Evolutionary conservation across 2,113 vertebrate genomes (phyloP).

Genomic region (Telmatochromis sp.): DNA sequence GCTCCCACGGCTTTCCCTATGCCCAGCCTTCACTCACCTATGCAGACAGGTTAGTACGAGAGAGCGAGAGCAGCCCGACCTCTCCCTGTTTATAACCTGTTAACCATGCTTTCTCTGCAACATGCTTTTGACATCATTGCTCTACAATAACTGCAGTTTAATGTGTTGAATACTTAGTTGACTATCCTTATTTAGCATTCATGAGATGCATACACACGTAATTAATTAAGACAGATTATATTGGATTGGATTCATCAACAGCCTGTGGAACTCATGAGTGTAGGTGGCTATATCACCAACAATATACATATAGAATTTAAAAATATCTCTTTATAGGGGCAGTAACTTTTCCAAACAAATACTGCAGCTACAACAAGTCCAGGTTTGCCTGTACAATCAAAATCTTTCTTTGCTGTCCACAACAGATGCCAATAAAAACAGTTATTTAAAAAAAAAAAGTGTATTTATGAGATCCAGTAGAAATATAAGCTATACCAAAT

Average conservation of each 20-base stretch:
- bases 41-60: conserved; percentile 68
- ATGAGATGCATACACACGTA: not conserved
- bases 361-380: not conserved
- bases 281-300: not conserved
- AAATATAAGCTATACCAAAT: not conserved
- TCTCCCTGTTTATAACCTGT: not conserved
- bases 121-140: not conserved
- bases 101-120: not conserved
- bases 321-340: not conserved
- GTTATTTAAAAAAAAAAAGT: accelerated
- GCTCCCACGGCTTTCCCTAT: conserved; percentile 44
- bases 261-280: not conserved
- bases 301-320: not conserved
- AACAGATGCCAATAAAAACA: not conserved
- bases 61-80: not conserved
- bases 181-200: not conserved
- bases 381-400: not conserved
- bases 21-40: conserved; percentile 52
- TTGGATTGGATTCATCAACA: not conserved
- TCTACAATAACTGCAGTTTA: not conserved
- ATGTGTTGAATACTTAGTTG: not conserved
- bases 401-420: not conserved
- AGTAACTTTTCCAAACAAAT: not conserved
- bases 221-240: not conserved
- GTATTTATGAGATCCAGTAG: not conserved